phyloP scores from a whole-genome alignment of 2,888 invertebrate genomes.

The Pediacus dermestoides region DNA sequence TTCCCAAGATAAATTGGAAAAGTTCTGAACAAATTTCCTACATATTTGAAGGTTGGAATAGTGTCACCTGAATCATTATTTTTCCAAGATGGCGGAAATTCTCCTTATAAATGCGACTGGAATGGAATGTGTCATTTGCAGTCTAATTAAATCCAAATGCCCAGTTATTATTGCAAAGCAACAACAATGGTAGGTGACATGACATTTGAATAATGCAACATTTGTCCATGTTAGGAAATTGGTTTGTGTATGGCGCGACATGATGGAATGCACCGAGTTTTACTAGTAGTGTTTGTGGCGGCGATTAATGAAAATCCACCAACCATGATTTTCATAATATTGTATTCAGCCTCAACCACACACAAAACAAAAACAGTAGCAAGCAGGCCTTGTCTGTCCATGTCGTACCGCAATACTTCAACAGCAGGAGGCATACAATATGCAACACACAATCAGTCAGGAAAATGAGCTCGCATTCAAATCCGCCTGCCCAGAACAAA shows the following conservation, averaged over 20 bases:
- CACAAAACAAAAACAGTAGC: no score
- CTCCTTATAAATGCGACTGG: no score
- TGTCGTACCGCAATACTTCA: conserved; percentile 8
- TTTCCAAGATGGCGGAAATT: no score
- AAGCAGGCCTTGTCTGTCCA: background rate
- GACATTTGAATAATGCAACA: conserved; percentile 9
- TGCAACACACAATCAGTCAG: conserved; percentile 31
- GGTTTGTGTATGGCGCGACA: conserved; percentile 2
- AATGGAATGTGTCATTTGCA: background rate
- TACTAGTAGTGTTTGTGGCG: conserved; percentile 3
- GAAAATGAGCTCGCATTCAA: conserved; percentile 47
- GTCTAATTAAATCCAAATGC: conserved; percentile 9
- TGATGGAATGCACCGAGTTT: conserved; percentile 7
- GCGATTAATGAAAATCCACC: conserved; percentile 8
- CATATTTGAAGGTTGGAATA: no score
- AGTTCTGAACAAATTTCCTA: no score
- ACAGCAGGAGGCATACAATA: conserved; percentile 25
- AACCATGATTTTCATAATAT: conserved; percentile 4
- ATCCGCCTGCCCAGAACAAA: conserved; percentile 39
- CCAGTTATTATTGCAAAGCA: background rate
- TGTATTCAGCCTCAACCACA: no score
- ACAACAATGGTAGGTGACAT: conserved; percentile 7
- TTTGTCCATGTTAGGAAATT: background rate
- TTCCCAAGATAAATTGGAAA: no score
- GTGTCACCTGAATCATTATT: no score